These are phyloP conservation scores for Rhabdomys dilectus DNA, from an alignment of 2,113 vertebrate genomes.

Conservation along the genomic window DNA sequence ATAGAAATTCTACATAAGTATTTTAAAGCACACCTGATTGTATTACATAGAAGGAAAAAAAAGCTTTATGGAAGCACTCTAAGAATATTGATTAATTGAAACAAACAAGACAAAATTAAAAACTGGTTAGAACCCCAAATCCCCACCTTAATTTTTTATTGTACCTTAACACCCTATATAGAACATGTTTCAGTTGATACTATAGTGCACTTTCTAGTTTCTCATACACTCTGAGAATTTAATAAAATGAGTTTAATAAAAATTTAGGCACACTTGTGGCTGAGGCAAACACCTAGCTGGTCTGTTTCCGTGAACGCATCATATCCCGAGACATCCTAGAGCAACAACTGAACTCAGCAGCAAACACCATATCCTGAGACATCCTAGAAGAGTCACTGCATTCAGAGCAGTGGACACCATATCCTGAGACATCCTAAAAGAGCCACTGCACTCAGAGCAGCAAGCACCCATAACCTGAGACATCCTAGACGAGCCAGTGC, in stretches of 20 bases:
- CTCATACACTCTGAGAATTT: conserved; percentile 16
- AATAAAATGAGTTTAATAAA: conserved; percentile 43
- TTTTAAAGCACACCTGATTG: neutral
- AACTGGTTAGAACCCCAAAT: neutral
- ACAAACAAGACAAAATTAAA: neutral
- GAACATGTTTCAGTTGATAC: neutral
- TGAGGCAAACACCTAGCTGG: too few relatives aligned
- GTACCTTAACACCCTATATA: neutral
- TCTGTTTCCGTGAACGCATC: too few relatives aligned
- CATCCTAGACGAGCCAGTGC: too few relatives aligned
- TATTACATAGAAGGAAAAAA: conserved; percentile 20
- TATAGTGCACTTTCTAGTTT: neutral
- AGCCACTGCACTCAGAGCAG: too few relatives aligned
- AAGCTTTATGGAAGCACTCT: neutral
- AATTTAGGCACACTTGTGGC: neutral
- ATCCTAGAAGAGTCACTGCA: too few relatives aligned
- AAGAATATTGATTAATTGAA: neutral
- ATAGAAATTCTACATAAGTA: neutral
- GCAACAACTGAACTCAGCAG: too few relatives aligned
- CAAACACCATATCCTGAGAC: too few relatives aligned
- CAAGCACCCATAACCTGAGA: too few relatives aligned
- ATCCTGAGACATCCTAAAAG: too few relatives aligned
- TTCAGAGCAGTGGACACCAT: too few relatives aligned
- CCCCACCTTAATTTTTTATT: neutral
- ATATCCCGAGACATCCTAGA: too few relatives aligned